A percentile compares a stretch with the other conserved stretches of the same genome.
These are phyloP conservation scores for Drosophila subquinaria DNA, from an alignment of 2,888 invertebrate species.

Conservation along the genomic window DNA sequence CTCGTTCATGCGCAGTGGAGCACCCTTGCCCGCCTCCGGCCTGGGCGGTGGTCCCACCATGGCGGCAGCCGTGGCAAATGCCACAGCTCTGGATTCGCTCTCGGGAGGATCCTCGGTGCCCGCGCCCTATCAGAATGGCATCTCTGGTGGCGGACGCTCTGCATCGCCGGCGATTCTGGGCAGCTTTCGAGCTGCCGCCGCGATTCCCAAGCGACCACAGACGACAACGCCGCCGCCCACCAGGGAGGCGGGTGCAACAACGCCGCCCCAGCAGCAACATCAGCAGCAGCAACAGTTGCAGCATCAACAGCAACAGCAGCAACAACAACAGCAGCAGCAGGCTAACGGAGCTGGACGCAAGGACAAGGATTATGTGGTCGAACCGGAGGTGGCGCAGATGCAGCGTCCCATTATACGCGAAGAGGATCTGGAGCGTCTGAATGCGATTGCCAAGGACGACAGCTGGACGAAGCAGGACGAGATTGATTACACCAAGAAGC, in stretches of 20 bases:
- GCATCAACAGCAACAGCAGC: conserved; percentile 39
- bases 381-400: conserved; percentile 88
- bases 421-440: conserved; percentile 96
- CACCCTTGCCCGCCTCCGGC: conserved; percentile 68
- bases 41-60: conserved; percentile 49
- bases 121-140: conserved; percentile 82
- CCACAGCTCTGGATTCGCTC: conserved; percentile 44
- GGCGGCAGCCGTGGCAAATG: conserved; percentile 65
- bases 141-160: conserved; percentile 54
- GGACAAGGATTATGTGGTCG: conserved; percentile 82
- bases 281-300: conserved; percentile 22
- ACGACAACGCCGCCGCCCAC: conserved; percentile 55
- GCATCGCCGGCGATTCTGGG: conserved; percentile 66
- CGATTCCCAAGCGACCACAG: conserved; percentile 83
- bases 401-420: conserved; percentile 96
- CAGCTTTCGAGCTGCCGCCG: conserved; percentile 80
- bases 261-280: conserved; percentile 62
- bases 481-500: conserved; percentile 97
- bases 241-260: conserved; percentile 45
- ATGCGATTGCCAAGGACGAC: conserved; percentile 94
- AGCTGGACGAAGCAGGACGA: conserved; percentile 97
- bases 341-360: conserved; percentile 57
- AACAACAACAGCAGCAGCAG: conserved; percentile 46
- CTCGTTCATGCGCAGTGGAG: conserved; percentile 88
- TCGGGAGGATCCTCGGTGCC: conserved; percentile 42